Evolutionary conservation across 1,140 invertebrate species (phyloP).

Genomic region (Rhagoletis pomonella): DNA sequence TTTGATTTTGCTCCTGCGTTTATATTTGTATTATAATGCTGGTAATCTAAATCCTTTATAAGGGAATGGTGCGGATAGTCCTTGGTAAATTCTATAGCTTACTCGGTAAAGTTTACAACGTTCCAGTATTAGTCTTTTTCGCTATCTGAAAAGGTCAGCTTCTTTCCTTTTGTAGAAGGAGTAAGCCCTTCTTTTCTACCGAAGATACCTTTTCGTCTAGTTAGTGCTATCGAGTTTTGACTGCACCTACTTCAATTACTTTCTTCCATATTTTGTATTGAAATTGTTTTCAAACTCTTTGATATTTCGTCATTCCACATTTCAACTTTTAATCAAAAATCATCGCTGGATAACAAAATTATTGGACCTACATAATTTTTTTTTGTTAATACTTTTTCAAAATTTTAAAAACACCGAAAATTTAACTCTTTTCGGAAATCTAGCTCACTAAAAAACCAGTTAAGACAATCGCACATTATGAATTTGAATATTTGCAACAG

Average conservation of each 20-base stretch:
- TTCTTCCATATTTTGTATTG: background rate
- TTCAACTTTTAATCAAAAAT: background rate
- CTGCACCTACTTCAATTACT: background rate
- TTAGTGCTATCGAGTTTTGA: background rate
- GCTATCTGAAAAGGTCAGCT: too few relatives aligned
- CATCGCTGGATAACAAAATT: background rate
- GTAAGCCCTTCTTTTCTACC: too few relatives aligned
- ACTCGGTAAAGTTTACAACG: too few relatives aligned
- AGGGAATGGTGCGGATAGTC: too few relatives aligned
- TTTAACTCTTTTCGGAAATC: background rate
- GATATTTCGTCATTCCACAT: background rate
- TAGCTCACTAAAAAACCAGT: background rate
- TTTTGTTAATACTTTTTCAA: background rate
- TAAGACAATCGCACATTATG: background rate
- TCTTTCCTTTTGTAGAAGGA: too few relatives aligned
- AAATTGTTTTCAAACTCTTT: conserved; percentile 28
- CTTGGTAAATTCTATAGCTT: too few relatives aligned
- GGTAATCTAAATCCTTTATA: too few relatives aligned
- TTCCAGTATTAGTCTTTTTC: too few relatives aligned
- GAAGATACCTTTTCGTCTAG: too few relatives aligned
- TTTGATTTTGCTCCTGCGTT: too few relatives aligned
- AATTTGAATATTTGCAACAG: background rate
- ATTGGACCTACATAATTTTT: background rate
- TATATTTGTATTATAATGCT: too few relatives aligned
- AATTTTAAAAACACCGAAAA: background rate